phyloP scores from a whole-genome alignment of 2,113 vertebrate species.

The Myiagra hebetior region DNA sequence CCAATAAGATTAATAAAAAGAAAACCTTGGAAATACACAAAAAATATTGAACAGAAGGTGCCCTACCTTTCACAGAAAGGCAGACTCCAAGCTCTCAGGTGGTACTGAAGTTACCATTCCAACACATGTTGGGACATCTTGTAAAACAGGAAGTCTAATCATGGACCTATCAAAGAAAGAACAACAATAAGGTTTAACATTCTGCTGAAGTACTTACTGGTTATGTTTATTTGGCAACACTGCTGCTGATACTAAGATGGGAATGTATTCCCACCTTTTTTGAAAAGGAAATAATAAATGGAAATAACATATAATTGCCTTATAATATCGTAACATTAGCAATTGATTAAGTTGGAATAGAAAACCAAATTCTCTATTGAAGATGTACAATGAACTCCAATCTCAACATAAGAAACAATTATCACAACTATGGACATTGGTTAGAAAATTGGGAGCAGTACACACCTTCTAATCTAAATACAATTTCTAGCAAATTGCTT shows the following conservation, averaged over 20 bases:
- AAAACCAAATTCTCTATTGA: neutral
- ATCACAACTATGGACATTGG: neutral
- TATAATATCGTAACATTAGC: neutral
- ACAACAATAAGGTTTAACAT: slow-evolving; percentile 42
- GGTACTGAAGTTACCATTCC: slow-evolving; percentile 1
- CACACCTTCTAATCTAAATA: neutral
- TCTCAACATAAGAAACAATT: neutral
- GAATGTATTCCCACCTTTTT: slow-evolving; percentile 5
- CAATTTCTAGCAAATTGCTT: neutral
- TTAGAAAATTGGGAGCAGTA: neutral
- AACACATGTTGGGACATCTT: slow-evolving; percentile 24
- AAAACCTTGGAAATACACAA: slow-evolving; percentile 27
- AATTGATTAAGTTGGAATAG: neutral
- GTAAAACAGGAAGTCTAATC: slow-evolving; percentile 47
- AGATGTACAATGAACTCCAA: neutral
- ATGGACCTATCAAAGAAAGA: slow-evolving; percentile 56
- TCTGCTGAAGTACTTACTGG: neutral
- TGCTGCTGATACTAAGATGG: slow-evolving; percentile 58
- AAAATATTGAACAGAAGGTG: slow-evolving; percentile 46
- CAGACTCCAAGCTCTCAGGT: slow-evolving; percentile 33
- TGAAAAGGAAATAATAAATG: neutral
- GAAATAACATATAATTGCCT: neutral
- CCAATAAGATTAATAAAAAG: slow-evolving; percentile 54
- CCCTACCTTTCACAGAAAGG: slow-evolving; percentile 40
- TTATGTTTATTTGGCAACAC: slow-evolving; percentile 67